These are phyloP conservation scores for Neuroterus valhalla DNA, from an alignment of 1,140 invertebrate species.

Conservation along the genomic window DNA sequence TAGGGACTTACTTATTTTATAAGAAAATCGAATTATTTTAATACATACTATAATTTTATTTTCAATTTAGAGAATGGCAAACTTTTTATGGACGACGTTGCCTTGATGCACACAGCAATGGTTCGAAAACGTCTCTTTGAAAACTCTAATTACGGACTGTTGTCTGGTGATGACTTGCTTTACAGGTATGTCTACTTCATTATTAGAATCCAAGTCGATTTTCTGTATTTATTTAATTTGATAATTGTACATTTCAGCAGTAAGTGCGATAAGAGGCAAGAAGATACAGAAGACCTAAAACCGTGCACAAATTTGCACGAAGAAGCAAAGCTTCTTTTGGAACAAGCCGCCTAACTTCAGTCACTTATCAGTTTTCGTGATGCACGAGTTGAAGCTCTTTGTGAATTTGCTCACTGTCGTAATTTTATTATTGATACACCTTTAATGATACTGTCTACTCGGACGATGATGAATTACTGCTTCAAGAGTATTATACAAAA, in stretches of 20 bases:
- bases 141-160: slow-evolving; percentile 53
- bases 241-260: slow-evolving; percentile 48
- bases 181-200: slow-evolving; percentile 59
- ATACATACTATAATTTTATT: slow-evolving; percentile 16
- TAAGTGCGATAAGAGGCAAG: slow-evolving; percentile 51
- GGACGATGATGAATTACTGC: slow-evolving; percentile 1
- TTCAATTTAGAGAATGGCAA: slow-evolving; percentile 51
- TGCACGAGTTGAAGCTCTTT: neutral
- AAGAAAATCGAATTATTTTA: neutral
- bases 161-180: slow-evolving; percentile 61
- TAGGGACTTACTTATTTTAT: slow-evolving; percentile 17
- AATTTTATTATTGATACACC: neutral
- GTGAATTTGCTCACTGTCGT: neutral
- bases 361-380: neutral
- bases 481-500: slow-evolving; percentile 45
- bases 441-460: slow-evolving; percentile 7
- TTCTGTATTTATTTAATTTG: slow-evolving; percentile 50
- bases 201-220: slow-evolving; percentile 31
- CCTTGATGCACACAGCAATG: slow-evolving; percentile 67
- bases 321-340: slow-evolving; percentile 67
- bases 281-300: slow-evolving; percentile 62
- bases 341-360: slow-evolving; percentile 56
- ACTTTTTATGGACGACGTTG: slow-evolving; percentile 64
- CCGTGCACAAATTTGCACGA: slow-evolving; percentile 68
- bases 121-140: slow-evolving; percentile 58